Conservation (phyloP, 2,797 vertebrate species). For the Lycodopsis pacificus region DNA sequence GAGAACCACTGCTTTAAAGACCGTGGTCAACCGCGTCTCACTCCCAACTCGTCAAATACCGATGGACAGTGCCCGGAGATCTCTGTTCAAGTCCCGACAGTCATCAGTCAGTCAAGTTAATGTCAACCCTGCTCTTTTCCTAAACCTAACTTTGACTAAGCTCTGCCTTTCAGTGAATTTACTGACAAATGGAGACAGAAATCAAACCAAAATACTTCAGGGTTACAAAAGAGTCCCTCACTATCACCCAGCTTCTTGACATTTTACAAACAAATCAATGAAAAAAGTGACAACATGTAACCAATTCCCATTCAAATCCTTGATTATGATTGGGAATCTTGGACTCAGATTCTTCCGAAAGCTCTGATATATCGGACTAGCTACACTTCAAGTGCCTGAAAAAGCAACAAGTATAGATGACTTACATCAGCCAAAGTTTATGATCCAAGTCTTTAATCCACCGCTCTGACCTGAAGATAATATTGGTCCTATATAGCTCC, state of each 20-base stretch:
- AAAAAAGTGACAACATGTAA: background rate
- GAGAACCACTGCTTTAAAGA: too few relatives aligned
- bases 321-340: too few relatives aligned
- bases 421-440: background rate
- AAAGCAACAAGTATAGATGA: background rate
- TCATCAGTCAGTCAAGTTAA: too few relatives aligned
- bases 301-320: background rate
- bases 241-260: background rate
- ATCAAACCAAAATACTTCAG: background rate
- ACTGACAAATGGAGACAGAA: background rate
- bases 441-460: background rate
- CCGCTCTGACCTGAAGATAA: background rate
- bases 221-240: too few relatives aligned
- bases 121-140: too few relatives aligned
- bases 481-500: background rate
- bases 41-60: background rate
- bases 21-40: background rate
- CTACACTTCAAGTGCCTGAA: background rate
- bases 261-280: background rate
- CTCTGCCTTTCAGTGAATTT: background rate
- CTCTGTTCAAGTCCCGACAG: too few relatives aligned
- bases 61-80: background rate
- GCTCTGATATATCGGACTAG: too few relatives aligned
- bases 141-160: background rate
- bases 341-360: too few relatives aligned